Evolutionary conservation across 2,888 invertebrate species (phyloP), one percentile per base, ranked within the genome.

Genomic region (Nomada hirtipes): DNA sequence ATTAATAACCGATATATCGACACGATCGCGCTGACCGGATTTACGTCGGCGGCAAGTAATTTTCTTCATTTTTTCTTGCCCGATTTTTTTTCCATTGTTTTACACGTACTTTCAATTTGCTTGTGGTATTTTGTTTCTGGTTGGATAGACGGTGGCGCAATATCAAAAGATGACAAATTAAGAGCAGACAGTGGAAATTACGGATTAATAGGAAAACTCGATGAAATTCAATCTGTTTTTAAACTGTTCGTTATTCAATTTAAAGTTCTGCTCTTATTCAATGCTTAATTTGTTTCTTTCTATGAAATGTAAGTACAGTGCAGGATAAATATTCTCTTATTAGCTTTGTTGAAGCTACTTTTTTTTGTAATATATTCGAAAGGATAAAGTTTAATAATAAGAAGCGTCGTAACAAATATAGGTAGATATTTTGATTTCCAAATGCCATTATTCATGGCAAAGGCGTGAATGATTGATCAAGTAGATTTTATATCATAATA

Each of bases 1-100:
- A 89, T 89, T 88, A 89, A 88, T 85, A 85, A 84, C 68, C 81
- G 75, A 72, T 76, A 72, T 59, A 63, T 53, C 80, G 86, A 85
- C 83, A 82, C 83, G 85, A 83, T 76, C 44, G 61, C 20, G 13
- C 36, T 52, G 71, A 61, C 71, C 50, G 67, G 64, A 42, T 67
- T 76, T 67, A 26, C 44, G 11, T 15, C 44, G 18, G 10, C 18
- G 13, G 13, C 20, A 53, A 53, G 36, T 76, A 42, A 59, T 42
- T 69, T 52, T 44, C 36, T 2, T n/a, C 1, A 13, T 52, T 63
- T 55, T 20, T 63, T 15, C n/a, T 20, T 7, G 44, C 15, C 4
- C 4, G 0, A 3, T 18, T 4, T 23, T 1, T 23, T 36, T n/a
- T 15, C 20, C 20, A 67, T 42, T 52, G 20, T 47, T 55, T 20